Conservation (phyloP, 2,888 invertebrate genomes). For the Drosophila prostipennis region DNA sequence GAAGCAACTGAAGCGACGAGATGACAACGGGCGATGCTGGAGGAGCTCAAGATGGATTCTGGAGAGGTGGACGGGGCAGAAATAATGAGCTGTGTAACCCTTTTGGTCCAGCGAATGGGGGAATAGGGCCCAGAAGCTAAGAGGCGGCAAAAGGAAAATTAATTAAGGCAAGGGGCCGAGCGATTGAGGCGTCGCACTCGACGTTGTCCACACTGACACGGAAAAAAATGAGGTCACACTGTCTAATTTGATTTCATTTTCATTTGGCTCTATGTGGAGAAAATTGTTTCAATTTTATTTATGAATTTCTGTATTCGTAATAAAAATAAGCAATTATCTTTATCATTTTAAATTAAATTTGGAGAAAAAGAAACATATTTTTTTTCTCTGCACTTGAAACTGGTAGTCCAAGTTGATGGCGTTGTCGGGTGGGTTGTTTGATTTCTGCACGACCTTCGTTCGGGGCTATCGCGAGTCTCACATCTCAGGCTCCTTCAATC, state of each 20-base stretch:
- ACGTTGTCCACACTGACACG: constrained; percentile 13
- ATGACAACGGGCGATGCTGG: constrained; percentile 31
- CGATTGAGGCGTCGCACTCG: constrained; percentile 47
- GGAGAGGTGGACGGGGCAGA: constrained; percentile 42
- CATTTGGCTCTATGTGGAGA: neutral
- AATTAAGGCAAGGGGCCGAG: constrained; percentile 68
- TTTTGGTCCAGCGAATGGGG: constrained; percentile 47
- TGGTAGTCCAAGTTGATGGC: constrained; percentile 29
- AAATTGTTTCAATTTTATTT: neutral
- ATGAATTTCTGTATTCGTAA: neutral
- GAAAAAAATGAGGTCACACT: neutral
- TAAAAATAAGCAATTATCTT: too few species aligned
- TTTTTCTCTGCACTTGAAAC: neutral
- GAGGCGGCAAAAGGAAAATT: constrained; percentile 62
- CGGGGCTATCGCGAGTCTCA: constrained; percentile 24
- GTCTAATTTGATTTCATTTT: neutral
- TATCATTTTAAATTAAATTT: too few species aligned
- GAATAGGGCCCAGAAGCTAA: constrained; percentile 26
- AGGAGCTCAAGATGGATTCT: constrained; percentile 17
- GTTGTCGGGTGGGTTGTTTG: constrained; percentile 66
- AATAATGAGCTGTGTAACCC: constrained; percentile 76
- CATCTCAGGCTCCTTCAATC: constrained; percentile 42
- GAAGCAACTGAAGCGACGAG: constrained; percentile 24
- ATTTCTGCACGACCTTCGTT: constrained; percentile 65
- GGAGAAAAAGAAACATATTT: too few species aligned